These are phyloP conservation scores for Lasioglossum lativentre DNA, from an alignment of 2,888 invertebrate genomes.

Conservation along the genomic window DNA sequence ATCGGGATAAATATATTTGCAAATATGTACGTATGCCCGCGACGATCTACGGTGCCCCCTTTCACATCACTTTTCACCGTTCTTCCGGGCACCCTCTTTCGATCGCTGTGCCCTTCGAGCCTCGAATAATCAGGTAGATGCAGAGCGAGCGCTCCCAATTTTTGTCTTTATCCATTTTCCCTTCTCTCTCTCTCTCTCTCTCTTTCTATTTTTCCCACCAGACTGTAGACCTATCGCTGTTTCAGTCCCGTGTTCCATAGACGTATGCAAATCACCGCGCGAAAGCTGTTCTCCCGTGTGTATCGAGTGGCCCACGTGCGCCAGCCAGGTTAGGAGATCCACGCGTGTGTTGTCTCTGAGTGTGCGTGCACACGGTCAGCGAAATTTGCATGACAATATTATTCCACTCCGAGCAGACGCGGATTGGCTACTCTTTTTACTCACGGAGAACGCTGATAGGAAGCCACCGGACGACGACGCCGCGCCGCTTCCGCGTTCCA, in stretches of 20 bases:
- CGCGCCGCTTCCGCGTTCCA: background rate
- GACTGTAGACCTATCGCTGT: slow-evolving; percentile 32
- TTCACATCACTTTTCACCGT: slow-evolving; percentile 9
- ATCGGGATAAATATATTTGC: slow-evolving; percentile 81
- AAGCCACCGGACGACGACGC: background rate
- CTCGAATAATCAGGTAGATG: slow-evolving; percentile 80
- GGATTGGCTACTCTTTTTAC: slow-evolving; percentile 71
- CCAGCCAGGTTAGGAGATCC: slow-evolving; percentile 49
- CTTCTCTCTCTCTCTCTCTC: background rate
- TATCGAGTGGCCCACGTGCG: slow-evolving; percentile 58
- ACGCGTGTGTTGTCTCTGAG: slow-evolving; percentile 29
- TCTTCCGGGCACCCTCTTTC: slow-evolving; percentile 51
- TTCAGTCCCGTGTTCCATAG: slow-evolving; percentile 57
- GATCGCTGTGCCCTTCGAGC: slow-evolving; percentile 66
- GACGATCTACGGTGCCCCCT: slow-evolving; percentile 64
- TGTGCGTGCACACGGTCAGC: slow-evolving; percentile 57
- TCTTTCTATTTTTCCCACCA: background rate
- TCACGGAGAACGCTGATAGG: slow-evolving; percentile 57
- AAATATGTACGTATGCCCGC: slow-evolving; percentile 79
- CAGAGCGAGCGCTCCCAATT: slow-evolving; percentile 58
- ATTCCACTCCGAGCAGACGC: slow-evolving; percentile 73
- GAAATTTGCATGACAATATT: slow-evolving; percentile 81
- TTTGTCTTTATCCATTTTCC: slow-evolving; percentile 29
- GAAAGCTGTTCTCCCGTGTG: slow-evolving; percentile 58
- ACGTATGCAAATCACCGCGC: slow-evolving; percentile 78